Conservation (phyloP, 2,113 vertebrate genomes). For the Pluvialis apricaria region DNA sequence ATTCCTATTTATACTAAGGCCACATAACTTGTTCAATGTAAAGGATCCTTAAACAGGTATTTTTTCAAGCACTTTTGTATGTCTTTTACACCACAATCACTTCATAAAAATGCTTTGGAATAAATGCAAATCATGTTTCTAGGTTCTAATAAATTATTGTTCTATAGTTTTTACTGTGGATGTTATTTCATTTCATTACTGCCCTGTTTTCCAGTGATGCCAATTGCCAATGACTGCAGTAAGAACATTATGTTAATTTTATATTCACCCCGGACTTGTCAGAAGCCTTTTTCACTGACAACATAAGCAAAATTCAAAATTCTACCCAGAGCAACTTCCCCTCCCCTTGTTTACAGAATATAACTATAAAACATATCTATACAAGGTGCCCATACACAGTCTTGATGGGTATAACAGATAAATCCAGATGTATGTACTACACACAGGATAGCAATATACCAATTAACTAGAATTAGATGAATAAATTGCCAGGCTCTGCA, state of each 20-base stretch:
- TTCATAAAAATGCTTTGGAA: neutral
- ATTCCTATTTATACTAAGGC: neutral
- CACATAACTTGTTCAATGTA: neutral
- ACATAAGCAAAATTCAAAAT: neutral
- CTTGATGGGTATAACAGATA: neutral
- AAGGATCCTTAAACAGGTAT: neutral
- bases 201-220: neutral
- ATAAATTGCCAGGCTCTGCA: neutral
- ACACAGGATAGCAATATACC: neutral
- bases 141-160: neutral
- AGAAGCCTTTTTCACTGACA: neutral
- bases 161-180: neutral
- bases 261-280: neutral
- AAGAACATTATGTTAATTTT: neutral
- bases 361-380: neutral
- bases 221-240: neutral
- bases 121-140: neutral
- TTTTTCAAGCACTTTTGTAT: neutral
- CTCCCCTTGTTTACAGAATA: neutral
- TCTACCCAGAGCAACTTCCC: neutral
- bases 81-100: neutral
- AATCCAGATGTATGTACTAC: neutral
- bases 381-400: neutral
- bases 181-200: neutral
- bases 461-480: slow-evolving; percentile 19